These are phyloP conservation scores for Ischnus inquisitorius DNA, from an alignment of 2,888 invertebrate genomes.

Conservation along the genomic window DNA sequence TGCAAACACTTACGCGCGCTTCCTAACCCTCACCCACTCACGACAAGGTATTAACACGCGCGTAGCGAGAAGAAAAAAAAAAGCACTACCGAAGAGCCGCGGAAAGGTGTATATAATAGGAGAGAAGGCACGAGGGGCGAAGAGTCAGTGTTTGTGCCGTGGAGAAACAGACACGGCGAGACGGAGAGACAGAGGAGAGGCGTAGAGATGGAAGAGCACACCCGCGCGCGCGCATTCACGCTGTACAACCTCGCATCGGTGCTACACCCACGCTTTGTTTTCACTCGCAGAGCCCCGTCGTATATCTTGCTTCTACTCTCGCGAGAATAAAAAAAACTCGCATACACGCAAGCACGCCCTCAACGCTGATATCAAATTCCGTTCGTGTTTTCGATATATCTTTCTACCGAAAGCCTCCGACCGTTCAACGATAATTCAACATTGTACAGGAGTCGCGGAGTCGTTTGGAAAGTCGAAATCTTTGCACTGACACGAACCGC, in stretches of 20 bases:
- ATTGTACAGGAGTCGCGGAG: constrained; percentile 50
- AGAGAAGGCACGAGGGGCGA: background rate
- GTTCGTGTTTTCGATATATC: background rate
- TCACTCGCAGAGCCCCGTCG: constrained; percentile 33
- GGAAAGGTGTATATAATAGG: background rate
- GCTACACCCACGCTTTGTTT: constrained; percentile 68
- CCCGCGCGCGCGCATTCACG: constrained; percentile 60
- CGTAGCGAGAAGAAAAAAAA: background rate
- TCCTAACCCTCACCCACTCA: constrained; percentile 23
- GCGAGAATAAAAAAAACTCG: constrained; percentile 1
- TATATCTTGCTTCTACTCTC: background rate
- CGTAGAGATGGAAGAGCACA: constrained; percentile 2
- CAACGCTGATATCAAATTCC: background rate
- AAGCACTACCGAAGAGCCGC: background rate
- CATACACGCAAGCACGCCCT: background rate
- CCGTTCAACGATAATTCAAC: constrained; percentile 46
- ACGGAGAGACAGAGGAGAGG: background rate
- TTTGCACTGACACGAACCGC: constrained; percentile 61
- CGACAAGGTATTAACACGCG: constrained; percentile 18
- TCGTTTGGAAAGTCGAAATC: constrained; percentile 36
- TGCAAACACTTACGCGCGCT: constrained; percentile 59
- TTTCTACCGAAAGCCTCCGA: background rate
- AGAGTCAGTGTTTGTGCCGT: background rate
- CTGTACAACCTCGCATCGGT: constrained; percentile 58
- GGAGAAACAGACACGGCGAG: background rate